Base-by-base conservation (phyloP, 2,888 invertebrate genomes). In the Habrosyne pyritoides region DNA sequence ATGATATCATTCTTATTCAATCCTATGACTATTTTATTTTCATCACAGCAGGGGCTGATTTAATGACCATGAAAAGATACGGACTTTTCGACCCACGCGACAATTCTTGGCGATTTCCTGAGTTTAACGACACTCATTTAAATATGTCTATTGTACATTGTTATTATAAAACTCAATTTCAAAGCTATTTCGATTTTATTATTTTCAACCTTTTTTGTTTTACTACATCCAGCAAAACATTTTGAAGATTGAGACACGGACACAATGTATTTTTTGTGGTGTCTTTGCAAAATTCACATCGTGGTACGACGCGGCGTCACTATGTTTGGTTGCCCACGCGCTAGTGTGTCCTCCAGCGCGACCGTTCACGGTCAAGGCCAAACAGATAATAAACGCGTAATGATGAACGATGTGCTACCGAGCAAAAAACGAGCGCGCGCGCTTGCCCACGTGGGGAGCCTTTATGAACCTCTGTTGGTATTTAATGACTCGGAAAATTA, bases 331-430 rank as follows among this genome's bases (percentile, higher is more conserved):
- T 75, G 83, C 81, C 79, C 82, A 83, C 83, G 82, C 81, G 75
- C 73, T 69, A 66, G 76, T 70, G 73, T 80, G 83, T 84, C 84
- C 82, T 79, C 77, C 73, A 71, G 78, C 78, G 71, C 87, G 89
- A 83, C 83, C 89, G 90, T 89, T 91, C 92, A 91, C 88, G 89
- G 91, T 86, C 91, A 92, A 92, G 91, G 91, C 86, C 91, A 86
- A 81, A 77, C 73, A 81, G 81, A 88, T 86, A 89, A 90, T 90
- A 86, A 88, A 87, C 83, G 83, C 73, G 84, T 84, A 82, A 87
- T 89, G 87, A 89, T 81, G 83, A 83, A 86, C 83, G 86, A 86
- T 80, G 85, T 87, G 87, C 86, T 82, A 75, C 81, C 76, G 79
- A 75, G 78, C 79, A 83, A 85, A 86, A 83, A 83, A 85, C 69